Evolutionary conservation across 2,113 vertebrate species (phyloP).

Genomic region (Lycaon pictus): DNA sequence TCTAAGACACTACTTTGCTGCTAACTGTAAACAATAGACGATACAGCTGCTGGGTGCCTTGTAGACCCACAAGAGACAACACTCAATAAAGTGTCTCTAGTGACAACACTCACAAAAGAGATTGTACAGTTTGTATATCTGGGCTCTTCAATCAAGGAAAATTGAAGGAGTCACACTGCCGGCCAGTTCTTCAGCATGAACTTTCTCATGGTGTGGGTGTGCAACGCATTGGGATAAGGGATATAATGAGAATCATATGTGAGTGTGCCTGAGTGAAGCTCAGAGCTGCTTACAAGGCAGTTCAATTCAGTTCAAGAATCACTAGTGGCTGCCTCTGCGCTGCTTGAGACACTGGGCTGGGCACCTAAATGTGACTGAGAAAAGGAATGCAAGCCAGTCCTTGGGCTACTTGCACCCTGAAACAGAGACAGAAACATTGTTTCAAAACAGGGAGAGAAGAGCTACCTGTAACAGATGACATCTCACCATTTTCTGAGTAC

Average conservation of each 20-base stretch:
- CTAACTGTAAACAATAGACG: background rate
- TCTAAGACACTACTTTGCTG: background rate
- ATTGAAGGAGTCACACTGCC: background rate
- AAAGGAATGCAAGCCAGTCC: background rate
- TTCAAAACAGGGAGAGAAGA: background rate
- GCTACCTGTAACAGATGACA: background rate
- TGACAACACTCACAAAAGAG: background rate
- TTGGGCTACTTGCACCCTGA: background rate
- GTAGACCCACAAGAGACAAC: background rate
- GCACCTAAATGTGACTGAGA: background rate
- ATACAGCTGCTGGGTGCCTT: background rate
- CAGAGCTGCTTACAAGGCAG: background rate
- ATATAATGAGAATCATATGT: slow-evolving; percentile 48
- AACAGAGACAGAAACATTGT: background rate
- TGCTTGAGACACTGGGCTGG: background rate
- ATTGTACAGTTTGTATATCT: background rate
- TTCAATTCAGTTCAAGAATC: background rate
- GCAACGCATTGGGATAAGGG: background rate
- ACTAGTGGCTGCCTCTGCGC: background rate
- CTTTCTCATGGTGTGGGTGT: slow-evolving; percentile 33
- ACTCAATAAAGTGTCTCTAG: background rate
- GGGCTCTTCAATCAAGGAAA: slow-evolving; percentile 48
- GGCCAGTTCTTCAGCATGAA: background rate
- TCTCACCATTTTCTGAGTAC: background rate
- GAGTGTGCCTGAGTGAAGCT: background rate